Conservation (phyloP, 2,797 vertebrate species). For the Periophthalmus magnuspinnatus region DNA sequence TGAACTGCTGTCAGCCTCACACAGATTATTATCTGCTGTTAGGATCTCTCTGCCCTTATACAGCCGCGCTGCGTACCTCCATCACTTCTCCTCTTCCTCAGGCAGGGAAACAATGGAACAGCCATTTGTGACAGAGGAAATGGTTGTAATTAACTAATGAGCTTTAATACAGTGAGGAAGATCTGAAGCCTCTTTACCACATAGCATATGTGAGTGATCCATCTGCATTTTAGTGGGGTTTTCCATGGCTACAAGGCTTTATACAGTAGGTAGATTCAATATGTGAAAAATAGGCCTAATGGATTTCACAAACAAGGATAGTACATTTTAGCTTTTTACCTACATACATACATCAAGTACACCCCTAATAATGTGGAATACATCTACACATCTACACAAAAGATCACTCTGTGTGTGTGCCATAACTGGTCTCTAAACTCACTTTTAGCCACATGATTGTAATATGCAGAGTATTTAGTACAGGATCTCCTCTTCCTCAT, state of each 20-base stretch:
- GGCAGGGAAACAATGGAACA: constrained; percentile 33
- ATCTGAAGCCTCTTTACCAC: constrained; percentile 3
- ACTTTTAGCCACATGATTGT: background rate
- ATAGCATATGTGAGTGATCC: background rate
- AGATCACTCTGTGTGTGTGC: too few species aligned
- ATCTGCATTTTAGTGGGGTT: background rate
- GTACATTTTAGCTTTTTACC: background rate
- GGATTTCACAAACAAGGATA: background rate
- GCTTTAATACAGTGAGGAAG: constrained; percentile 28
- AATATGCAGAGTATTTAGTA: background rate
- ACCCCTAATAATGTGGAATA: background rate
- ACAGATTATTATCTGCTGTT: constrained; percentile 64
- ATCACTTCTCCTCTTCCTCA: constrained; percentile 34
- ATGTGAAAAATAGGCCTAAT: background rate
- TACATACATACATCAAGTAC: background rate
- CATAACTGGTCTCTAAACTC: background rate
- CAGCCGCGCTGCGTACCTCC: constrained; percentile 24
- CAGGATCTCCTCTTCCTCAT: background rate
- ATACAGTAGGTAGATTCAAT: background rate
- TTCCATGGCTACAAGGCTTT: background rate
- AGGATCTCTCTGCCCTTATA: constrained; percentile 43
- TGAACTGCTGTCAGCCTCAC: constrained; percentile 73
- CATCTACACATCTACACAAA: too few species aligned
- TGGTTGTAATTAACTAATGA: constrained; percentile 40
- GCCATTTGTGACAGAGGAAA: constrained; percentile 31